phyloP scores from a whole-genome alignment of 1,140 invertebrate genomes.

The Medauroidea extradentata region DNA sequence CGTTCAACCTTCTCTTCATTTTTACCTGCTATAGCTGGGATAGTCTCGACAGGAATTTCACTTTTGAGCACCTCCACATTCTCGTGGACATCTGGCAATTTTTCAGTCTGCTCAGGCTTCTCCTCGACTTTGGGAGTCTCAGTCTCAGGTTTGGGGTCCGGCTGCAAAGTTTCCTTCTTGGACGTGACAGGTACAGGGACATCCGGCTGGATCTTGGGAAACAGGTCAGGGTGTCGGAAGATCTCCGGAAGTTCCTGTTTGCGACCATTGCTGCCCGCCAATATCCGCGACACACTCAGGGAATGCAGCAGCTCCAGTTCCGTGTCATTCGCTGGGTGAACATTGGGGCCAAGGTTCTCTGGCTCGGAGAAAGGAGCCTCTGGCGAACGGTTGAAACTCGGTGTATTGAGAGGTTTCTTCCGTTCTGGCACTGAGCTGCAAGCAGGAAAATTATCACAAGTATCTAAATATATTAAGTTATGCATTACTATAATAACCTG shows the following conservation, averaged over 20 bases:
- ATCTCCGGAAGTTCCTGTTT: conserved; percentile 75
- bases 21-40: neutral
- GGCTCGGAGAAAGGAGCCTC: conserved; percentile 9
- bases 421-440: conserved; percentile 32
- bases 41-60: neutral
- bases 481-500: neutral
- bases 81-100: neutral
- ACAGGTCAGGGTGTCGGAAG: conserved; percentile 41
- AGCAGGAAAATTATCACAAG: neutral
- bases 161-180: neutral
- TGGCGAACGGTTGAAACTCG: conserved; percentile 38
- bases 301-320: conserved; percentile 57
- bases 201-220: neutral
- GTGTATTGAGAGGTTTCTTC: conserved; percentile 69
- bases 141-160: neutral
- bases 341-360: neutral
- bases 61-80: too few relatives aligned
- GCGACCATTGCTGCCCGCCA: conserved; percentile 73
- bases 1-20: conserved; percentile 9
- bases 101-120: neutral
- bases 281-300: conserved; percentile 70
- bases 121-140: conserved; percentile 7
- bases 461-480: neutral
- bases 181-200: neutral
- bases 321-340: conserved; percentile 46